Base-by-base conservation (phyloP, 2,113 vertebrate genomes). In the Xiphophorus hellerii region DNA sequence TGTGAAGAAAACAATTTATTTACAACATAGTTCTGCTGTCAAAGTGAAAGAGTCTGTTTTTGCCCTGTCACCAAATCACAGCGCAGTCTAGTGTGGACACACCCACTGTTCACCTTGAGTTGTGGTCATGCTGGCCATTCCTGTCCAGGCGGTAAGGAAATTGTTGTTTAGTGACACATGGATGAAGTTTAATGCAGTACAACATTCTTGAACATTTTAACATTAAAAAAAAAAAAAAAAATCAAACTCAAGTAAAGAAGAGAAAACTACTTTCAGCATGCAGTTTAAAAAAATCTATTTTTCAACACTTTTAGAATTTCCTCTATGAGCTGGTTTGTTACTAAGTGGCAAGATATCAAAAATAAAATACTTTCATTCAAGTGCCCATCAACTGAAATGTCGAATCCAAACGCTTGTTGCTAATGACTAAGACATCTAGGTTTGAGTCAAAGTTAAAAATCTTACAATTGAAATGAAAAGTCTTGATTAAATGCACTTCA, bases 41-140 rank as follows among this genome's bases (percentile, higher is more conserved):
- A 20, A 60, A 44, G 33, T 17, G 17, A n/a, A 54, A 17, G 37
- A 22, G 3, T 28, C 13, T 51, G 69, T 68, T 35, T 29, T 48
- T 4, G 2, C 20, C 22, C 33, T 60, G 65, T 2, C 62, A 28
- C 14, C 9, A 62, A 71, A 66, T 67, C 51, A 30, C 76, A 51
- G 17, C 31, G 33, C 42, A 39, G 35, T 71, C 14, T 54, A 22
- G 48, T 54, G 17, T 54, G 37, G 74, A 83, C 73, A 80, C 76
- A 63, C 63, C 68, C 65, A 67, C 27, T 69, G 51, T 48, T 73
- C 30, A 69, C 77, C 78, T 66, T 74, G 63, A 71, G 74, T 51
- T 62, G n/a, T 37, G 42, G n/a, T 39, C 67, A 37, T 58, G 37
- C 44, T 76, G 73, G 69, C 48, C 69, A 31, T 83, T 88, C 78